Conservation (phyloP, 2,113 vertebrate genomes). For the Salvelinus fontinalis region DNA sequence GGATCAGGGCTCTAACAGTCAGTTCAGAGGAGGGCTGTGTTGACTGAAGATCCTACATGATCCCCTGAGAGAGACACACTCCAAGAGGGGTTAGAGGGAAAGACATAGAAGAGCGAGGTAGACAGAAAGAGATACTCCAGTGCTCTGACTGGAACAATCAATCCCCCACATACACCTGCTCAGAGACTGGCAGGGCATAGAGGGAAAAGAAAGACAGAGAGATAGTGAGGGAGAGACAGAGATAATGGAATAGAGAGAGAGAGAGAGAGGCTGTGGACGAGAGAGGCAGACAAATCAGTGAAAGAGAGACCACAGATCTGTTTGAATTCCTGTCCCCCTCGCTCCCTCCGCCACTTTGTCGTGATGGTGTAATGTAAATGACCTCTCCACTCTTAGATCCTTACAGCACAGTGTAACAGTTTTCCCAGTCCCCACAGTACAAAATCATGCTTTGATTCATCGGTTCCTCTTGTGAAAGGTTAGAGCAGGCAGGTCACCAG, state of each 20-base stretch:
- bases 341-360: slow-evolving; percentile 11
- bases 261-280: neutral
- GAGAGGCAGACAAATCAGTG: neutral
- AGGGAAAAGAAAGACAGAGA: slow-evolving; percentile 13
- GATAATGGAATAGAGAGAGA: neutral
- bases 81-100: no score
- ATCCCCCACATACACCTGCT: neutral
- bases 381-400: neutral
- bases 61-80: neutral
- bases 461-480: neutral
- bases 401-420: neutral
- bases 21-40: no score
- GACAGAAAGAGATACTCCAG: neutral
- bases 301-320: neutral
- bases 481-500: neutral
- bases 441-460: neutral
- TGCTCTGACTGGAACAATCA: neutral
- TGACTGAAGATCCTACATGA: neutral
- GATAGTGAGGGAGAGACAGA: neutral
- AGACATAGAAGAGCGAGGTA: no score
- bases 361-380: no score
- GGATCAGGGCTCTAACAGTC: no score
- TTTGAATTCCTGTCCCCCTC: slow-evolving; percentile 5
- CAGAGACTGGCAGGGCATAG: slow-evolving; percentile 16
- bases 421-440: no score